Conservation (phyloP, 2,113 vertebrate species). For the Copsychus sechellarum region DNA sequence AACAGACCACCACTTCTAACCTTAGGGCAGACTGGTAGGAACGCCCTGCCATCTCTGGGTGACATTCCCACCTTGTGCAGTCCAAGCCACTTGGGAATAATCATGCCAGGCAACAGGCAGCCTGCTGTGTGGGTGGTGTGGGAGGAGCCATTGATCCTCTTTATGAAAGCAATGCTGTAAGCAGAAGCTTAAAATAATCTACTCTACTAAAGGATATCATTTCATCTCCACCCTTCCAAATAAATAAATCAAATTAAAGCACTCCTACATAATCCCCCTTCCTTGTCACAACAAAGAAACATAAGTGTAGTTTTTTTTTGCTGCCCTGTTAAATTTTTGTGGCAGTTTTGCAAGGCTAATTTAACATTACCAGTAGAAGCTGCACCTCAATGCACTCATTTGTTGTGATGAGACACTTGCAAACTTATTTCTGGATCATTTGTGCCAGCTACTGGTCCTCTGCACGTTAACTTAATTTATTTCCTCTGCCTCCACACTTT, state of each 20-base stretch:
- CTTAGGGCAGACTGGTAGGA: neutral
- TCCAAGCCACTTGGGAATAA: neutral
- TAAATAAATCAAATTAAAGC: slow-evolving; percentile 7
- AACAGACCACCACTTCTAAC: neutral
- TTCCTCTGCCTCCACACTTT: neutral
- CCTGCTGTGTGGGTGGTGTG: neutral
- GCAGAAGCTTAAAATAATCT: slow-evolving; percentile 42
- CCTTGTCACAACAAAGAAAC: neutral
- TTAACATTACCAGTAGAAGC: neutral
- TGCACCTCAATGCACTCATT: neutral
- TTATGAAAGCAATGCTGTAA: neutral
- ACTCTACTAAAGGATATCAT: neutral
- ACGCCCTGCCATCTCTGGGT: accelerated
- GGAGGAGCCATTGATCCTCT: slow-evolving; percentile 35
- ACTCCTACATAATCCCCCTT: neutral
- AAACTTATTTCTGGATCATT: neutral
- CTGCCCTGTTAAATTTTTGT: neutral
- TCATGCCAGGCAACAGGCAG: neutral
- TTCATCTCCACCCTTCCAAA: neutral
- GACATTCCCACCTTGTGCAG: neutral
- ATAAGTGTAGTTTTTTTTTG: neutral
- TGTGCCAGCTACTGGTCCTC: neutral
- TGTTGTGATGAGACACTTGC: neutral
- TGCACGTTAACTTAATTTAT: neutral
- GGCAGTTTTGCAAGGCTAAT: neutral